Conservation (phyloP, 2,888 invertebrate genomes). For the Leptogaster cylindrica region DNA sequence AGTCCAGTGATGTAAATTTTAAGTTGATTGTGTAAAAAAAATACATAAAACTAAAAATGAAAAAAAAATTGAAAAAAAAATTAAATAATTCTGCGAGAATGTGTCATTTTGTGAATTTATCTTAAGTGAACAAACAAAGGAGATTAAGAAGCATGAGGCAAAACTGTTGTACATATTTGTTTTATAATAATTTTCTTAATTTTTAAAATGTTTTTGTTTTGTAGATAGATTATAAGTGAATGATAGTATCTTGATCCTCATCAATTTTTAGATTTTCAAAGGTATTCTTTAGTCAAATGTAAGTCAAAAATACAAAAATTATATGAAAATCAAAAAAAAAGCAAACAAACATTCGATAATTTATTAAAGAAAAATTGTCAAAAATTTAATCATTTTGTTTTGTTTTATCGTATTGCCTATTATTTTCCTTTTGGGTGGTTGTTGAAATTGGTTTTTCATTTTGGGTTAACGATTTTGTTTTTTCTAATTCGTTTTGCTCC, state of each 20-base stretch:
- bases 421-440: not conserved
- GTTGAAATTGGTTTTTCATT: not conserved
- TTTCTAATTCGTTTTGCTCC: not conserved
- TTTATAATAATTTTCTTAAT: not conserved
- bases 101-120: not conserved
- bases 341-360: conserved; percentile 25
- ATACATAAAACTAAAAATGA: too few species aligned
- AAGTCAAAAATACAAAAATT: not conserved
- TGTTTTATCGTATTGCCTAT: conserved; percentile 6
- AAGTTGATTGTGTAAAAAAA: conserved; percentile 48
- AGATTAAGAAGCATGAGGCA: not conserved
- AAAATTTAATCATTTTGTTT: conserved; percentile 11
- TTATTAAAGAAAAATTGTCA: conserved; percentile 32
- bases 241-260: too few species aligned
- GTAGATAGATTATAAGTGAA: conserved; percentile 23
- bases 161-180: conserved; percentile 19
- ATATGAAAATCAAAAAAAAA: not conserved
- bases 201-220: conserved; percentile 34
- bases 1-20: conserved; percentile 51
- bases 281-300: too few species aligned
- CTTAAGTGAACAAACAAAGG: too few species aligned
- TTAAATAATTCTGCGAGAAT: too few species aligned
- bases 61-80: too few species aligned
- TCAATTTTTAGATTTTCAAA: too few species aligned
- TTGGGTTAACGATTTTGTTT: too few species aligned